Evolutionary conservation across 2,888 invertebrate genomes (phyloP), one percentile per base, ranked within the genome.

Genomic region (Tubulanus polymorphus): DNA sequence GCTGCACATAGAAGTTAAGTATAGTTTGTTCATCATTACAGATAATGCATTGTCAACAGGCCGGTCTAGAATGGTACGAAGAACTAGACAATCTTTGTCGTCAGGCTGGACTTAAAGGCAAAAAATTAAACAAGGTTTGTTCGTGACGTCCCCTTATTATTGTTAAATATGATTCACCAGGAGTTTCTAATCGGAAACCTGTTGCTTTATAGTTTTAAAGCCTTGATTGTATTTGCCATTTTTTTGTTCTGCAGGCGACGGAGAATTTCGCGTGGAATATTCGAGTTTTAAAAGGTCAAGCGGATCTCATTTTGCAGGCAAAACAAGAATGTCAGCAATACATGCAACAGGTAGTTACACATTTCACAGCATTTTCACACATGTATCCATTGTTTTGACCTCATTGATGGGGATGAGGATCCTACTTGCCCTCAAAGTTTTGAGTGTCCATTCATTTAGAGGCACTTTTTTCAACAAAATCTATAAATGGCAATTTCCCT

Each of bases 191-290:
- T n/a, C n/a, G n/a, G n/a, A n/a, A n/a, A n/a, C n/a, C n/a, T n/a
- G n/a, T n/a, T n/a, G n/a, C n/a, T n/a, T n/a, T n/a, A n/a, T n/a
- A n/a, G n/a, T n/a, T n/a, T n/a, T n/a, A n/a, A n/a, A 30, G 28
- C 26, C 15, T 18, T 23, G 5, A n/a, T 35, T n/a, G 10, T 1
- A 32, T 45, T 28, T 32, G 26, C 2, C 23, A 10, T 66, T 51
- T 35, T 51, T 32, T 35, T 29, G n/a, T 30, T 15, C 59, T 63
- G 8, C 63, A 81, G 72, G 81, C 81, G 20, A 71, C 75, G 49
- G 84, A 84, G 64, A 83, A 82, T 64, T 83, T 81, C 66, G 80
- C 82, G 1, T 84, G 83, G 83, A 83, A 84, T 67, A 77, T 83
- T 45, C 75, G 83, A 32, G 78, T 84, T 37, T 71, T 85, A 51